Evolutionary conservation across 1,140 invertebrate species (phyloP), one percentile per base, ranked within the genome.

Genomic region (Trachymyrmex septentrionalis): DNA sequence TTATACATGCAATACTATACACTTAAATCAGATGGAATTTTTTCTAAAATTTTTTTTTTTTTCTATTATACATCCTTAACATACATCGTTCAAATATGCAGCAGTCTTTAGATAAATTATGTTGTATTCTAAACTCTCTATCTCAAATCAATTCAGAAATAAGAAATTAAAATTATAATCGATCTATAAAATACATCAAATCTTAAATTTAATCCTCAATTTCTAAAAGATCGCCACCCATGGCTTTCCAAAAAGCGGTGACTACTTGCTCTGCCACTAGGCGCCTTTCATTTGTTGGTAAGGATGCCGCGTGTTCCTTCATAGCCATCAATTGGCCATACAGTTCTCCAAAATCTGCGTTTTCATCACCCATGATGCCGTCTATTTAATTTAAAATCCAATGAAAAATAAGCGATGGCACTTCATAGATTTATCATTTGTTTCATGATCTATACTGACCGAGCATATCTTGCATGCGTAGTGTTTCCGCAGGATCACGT

Each of bases 211-310:
- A 91, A 82, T 95, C 95, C 57, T 95, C 95, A 71, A 97, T 95
- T 95, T 98, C 97, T 86, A 97, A 96, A 64, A 97, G 96, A 94
- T 97, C 96, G 59, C 97, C 97, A 50, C 97, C 97, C 88, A 98
- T 97, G 1, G 97, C 97, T 92, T 96, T 96, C 97, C 97, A 98
- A 93, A 98, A 98, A 34, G 97, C 96, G 82, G 97, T 96, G 0
- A 97, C 97, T 91, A 98, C 96, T 95, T 98, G 96, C 94, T 98
- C 97, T 21, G 97, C 97, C 94, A 96, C 97, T 80, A 96, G 95
- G 93, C 97, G 96, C 84, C 97, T 96, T 92, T 98, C 96, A 64
- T 96, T 96, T 14, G 94, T 93, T 30, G 96, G 96, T 86, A 98
- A 91, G 19, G 94, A 95, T 82, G 96, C 95, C 16, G 97, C 96